Conservation (phyloP, 2,888 invertebrate genomes). For the Andricus quercusramuli region DNA sequence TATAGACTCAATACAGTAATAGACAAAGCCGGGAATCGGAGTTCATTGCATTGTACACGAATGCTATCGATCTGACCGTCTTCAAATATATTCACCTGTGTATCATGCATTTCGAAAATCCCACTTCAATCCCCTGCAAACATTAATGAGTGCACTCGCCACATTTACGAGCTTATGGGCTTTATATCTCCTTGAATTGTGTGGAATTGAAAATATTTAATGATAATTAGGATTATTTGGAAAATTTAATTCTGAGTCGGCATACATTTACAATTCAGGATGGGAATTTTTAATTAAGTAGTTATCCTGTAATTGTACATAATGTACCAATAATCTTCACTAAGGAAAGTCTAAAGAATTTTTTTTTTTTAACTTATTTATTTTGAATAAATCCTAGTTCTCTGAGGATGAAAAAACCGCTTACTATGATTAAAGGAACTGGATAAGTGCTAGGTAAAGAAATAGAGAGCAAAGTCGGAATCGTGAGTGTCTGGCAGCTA, state of each 20-base stretch:
- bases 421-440: constrained; percentile 7
- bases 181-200: not conserved
- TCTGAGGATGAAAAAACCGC: not conserved
- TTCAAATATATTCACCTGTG: constrained; percentile 24
- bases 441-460: not conserved
- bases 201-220: not conserved
- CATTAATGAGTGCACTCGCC: not conserved
- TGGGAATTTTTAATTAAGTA: too few relatives aligned
- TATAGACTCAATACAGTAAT: constrained; percentile 10
- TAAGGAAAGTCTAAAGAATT: too few relatives aligned
- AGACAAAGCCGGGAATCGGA: constrained; percentile 26
- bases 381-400: not conserved
- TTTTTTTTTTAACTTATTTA: not conserved
- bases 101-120: constrained; percentile 10
- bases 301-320: too few relatives aligned
- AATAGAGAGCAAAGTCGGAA: constrained; percentile 20
- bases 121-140: not conserved
- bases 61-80: constrained; percentile 24
- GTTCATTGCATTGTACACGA: constrained; percentile 28
- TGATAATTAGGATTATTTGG: not conserved
- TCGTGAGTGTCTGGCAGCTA: constrained; percentile 23
- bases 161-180: not conserved
- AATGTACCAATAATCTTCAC: too few relatives aligned
- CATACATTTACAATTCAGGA: not conserved
- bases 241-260: not conserved